A percentile compares a stretch with the other conserved stretches of the same genome.
phyloP scores from a whole-genome alignment of 2,113 vertebrate species.

The Scolopax mira region DNA sequence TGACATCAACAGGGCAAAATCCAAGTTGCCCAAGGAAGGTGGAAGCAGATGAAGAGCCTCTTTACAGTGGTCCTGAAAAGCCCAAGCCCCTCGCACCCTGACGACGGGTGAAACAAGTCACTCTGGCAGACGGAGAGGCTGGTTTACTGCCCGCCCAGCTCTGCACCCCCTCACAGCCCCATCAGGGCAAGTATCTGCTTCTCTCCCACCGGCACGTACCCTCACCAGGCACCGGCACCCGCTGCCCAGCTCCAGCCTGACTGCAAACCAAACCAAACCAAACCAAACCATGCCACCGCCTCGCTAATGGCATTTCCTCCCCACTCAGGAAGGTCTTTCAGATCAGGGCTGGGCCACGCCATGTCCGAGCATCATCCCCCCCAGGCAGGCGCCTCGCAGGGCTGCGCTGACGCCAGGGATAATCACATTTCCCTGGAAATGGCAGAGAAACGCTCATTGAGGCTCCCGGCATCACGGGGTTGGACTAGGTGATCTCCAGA shows the following conservation, averaged over 20 bases:
- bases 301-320: background rate
- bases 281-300: background rate
- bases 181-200: rapidly evolving
- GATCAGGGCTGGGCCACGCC: background rate
- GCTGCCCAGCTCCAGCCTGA: background rate
- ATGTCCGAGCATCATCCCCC: rapidly evolving
- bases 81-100: background rate
- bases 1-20: background rate
- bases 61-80: background rate
- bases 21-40: background rate
- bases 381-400: background rate
- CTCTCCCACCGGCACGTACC: rapidly evolving
- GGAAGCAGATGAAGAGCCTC: background rate
- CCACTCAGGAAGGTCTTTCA: rapidly evolving
- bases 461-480: too few species aligned
- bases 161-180: rapidly evolving
- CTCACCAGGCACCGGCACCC: rapidly evolving
- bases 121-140: background rate
- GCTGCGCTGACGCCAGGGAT: background rate
- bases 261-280: background rate
- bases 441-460: rapidly evolving
- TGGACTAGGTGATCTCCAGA: too few species aligned
- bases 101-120: background rate
- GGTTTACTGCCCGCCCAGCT: background rate
- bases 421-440: background rate